Conservation (phyloP, 2,797 vertebrate genomes). For the Stomatorhinus walkeri region DNA sequence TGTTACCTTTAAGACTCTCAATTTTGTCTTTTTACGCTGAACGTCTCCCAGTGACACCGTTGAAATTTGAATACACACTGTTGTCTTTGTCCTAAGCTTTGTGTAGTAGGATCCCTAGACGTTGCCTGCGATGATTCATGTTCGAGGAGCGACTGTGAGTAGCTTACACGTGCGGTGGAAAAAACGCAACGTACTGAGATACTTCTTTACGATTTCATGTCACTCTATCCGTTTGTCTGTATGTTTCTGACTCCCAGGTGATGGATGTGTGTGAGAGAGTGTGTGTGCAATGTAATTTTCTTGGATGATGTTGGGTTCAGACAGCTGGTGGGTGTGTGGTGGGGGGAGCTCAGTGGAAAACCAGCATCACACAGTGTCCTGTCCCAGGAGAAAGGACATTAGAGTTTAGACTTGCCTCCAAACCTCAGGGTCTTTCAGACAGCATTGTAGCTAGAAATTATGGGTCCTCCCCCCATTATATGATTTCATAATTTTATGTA, state of each 20-base stretch:
- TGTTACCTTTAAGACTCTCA: background rate
- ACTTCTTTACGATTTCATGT: background rate
- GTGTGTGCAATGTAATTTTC: background rate
- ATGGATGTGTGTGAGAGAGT: background rate
- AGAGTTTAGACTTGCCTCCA: background rate
- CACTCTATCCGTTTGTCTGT: background rate
- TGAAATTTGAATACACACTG: background rate
- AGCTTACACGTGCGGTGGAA: background rate
- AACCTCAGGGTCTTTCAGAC: background rate
- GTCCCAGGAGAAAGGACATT: background rate
- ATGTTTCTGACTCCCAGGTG: background rate
- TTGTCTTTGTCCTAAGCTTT: background rate
- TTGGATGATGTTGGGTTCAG: background rate
- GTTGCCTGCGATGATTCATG: background rate
- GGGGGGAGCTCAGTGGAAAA: background rate
- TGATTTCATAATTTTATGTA: background rate
- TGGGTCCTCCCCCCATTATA: background rate
- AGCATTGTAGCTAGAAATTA: background rate
- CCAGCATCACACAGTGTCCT: background rate
- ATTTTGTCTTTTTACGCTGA: background rate
- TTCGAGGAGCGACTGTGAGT: background rate
- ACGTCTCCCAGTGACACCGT: background rate
- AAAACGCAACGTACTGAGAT: background rate
- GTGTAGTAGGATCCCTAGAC: background rate
- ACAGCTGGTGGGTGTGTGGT: background rate